Evolutionary conservation across 2,113 vertebrate genomes (phyloP), one percentile per base, ranked within the genome.

Genomic region (Nibea albiflora): DNA sequence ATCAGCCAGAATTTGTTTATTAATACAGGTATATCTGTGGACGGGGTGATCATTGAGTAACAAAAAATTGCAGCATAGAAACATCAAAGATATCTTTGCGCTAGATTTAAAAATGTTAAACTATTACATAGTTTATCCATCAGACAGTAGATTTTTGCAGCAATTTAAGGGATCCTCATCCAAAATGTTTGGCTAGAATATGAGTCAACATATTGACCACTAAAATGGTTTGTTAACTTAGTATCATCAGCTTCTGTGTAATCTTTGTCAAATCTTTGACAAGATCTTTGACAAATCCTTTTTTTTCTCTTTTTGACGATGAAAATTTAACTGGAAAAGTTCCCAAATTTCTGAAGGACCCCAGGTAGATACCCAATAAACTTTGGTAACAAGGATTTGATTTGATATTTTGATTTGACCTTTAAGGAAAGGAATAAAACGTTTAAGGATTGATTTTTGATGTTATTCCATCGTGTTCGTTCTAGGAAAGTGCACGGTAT

Each of bases 361-460:
- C 46, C 56, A 14, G 49, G 11, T 63, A 4, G 2, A 50, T 44
- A 35, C 6, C 10, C 20, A 39, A 15, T 14, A 52, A 46, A 2
- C 39, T 56, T 8, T 39, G 35, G 35, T 31, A 31, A 31, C 5
- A 31, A 14, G 17, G 46, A 17, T 60, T 57, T 49, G 46, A 1
- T 11, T 2, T 65, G 73, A 68, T 69, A 11, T 56, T 71, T 76
- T 3, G 12, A 44, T 69, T 73, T 56, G 20, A 24, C 58, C 63
- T 80, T 69, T 80, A 14, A 56, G n/a, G 61, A 74, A 46, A 54
- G 15, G 5, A 60, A 65, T 11, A 4, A 81, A 1, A 57, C 10
- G 31, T 63, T 60, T 12, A 39, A 24, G 58, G 8, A 16, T 19
- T 1, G 58, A 77, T 50, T 62, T 22, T 24, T 28, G 44, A 58